Base-by-base conservation (phyloP, 2,888 invertebrate genomes). In the Hedya salicella region DNA sequence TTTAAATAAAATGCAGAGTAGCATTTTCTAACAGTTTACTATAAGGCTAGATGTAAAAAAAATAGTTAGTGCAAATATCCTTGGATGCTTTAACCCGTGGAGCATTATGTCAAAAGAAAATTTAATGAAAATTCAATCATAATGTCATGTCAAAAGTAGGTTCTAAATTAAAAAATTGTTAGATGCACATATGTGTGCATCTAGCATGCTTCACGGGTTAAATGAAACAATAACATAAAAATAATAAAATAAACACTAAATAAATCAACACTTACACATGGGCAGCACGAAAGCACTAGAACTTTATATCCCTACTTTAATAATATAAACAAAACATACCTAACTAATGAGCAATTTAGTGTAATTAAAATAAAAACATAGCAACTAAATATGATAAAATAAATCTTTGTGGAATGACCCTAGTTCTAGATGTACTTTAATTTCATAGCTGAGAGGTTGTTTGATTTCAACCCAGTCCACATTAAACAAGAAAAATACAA, bases 381-480 rank as follows among this genome's bases (percentile, higher is more conserved):
- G 6, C 17, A 56, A 13, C 30, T 56, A 56, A 44, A 56, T 56
- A 25, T 54, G 40, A 44, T 57, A 57, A 32, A 44, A 57, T 17
- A 57, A 32, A 32, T 46, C 46, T 5, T 57, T 57, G 17, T 57
- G 44, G 42, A 44, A 57, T 8, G 57, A 57, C 1, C 57, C 44
- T 1, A 57, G 9, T 32, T 57, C 57, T 1, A 57, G 9, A 19
- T 57, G 57, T 8, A 57, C 30, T 17, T 57, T 57, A 57, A 57
- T 57, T 57, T 44, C 44, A 32, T 57, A 57, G 13, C 17, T 46
- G n/a, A 30, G 30, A 17, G 57, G 57, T 32, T 56, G 54, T 40
- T 44, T 19, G 32, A 57, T 46, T 57, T 57, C 11, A 19, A 32
- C n/a, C 57, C 57, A 57, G n/a, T 57, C 57, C 9, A 57, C 57